phyloP scores from a whole-genome alignment of 2,113 vertebrate genomes.

The Myrmecobius fasciatus region DNA sequence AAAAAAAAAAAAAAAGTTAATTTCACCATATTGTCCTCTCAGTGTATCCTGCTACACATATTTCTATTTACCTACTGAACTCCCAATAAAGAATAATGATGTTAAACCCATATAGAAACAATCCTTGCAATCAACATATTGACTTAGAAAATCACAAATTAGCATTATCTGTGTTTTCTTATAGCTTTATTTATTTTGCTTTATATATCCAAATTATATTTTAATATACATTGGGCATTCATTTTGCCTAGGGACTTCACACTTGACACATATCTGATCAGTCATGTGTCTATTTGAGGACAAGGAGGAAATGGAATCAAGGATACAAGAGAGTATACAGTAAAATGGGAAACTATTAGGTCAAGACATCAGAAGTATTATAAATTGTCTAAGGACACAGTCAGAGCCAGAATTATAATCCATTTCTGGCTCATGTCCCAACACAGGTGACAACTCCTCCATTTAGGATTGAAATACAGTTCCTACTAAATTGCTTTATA shows the following conservation, averaged over 20 bases:
- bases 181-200: not conserved
- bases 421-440: not conserved
- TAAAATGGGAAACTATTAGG: not conserved
- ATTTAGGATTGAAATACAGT: too few relatives aligned
- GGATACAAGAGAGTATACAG: not conserved
- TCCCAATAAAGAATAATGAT: not conserved
- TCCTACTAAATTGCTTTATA: not conserved
- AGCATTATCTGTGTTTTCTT: not conserved
- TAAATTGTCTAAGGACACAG: not conserved
- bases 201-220: not conserved
- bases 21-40: too few relatives aligned
- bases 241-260: not conserved
- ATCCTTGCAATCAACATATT: too few relatives aligned
- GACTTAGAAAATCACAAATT: not conserved
- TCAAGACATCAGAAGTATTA: not conserved
- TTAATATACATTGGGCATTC: not conserved
- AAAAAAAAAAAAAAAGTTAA: too few relatives aligned
- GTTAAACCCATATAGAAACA: not conserved
- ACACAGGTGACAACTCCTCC: not conserved
- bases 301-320: not conserved
- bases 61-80: not conserved
- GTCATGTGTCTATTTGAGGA: not conserved
- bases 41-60: not conserved
- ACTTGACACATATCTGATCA: not conserved
- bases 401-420: not conserved